A percentile compares a stretch with the other conserved stretches of the same genome.
phyloP scores from a whole-genome alignment of 2,797 vertebrate genomes.

The Coreius guichenoti region DNA sequence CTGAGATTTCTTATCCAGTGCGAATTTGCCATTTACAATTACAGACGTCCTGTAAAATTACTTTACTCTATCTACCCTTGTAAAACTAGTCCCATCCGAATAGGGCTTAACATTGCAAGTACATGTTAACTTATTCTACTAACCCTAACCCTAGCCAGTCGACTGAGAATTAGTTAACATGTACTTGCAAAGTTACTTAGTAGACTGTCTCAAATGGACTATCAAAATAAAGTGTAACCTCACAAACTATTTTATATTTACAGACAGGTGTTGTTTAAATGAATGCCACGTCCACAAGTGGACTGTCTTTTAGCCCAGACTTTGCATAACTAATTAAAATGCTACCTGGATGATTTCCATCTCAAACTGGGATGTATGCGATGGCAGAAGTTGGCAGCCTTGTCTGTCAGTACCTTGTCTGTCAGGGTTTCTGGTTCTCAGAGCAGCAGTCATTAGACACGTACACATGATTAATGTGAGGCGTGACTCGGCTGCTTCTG shows the following conservation, averaged over 20 bases:
- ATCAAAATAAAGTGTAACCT: background rate
- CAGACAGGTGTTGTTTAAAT: background rate
- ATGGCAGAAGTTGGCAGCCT: conserved; percentile 33
- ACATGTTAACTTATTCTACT: background rate
- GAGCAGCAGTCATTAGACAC: conserved; percentile 43
- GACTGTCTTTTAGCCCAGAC: background rate
- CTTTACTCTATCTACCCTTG: too few species aligned
- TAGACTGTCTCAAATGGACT: background rate
- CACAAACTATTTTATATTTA: background rate
- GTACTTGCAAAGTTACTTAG: background rate
- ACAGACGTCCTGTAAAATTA: too few species aligned
- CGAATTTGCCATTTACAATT: too few species aligned
- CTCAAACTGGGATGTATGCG: conserved; percentile 23
- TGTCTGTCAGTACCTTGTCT: conserved; percentile 32
- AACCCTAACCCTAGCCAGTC: background rate
- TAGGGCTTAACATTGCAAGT: background rate
- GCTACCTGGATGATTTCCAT: conserved; percentile 27
- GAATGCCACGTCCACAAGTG: background rate
- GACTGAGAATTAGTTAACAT: background rate
- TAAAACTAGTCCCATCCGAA: too few species aligned
- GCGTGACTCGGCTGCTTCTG: conserved; percentile 46
- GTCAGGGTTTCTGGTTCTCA: conserved; percentile 22
- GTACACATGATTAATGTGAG: conserved; percentile 54
- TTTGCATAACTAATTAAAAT: conserved; percentile 8
- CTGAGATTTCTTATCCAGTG: too few species aligned